Evolutionary conservation across 2,888 invertebrate species (phyloP).

Genomic region (Drymonia ruficornis): DNA sequence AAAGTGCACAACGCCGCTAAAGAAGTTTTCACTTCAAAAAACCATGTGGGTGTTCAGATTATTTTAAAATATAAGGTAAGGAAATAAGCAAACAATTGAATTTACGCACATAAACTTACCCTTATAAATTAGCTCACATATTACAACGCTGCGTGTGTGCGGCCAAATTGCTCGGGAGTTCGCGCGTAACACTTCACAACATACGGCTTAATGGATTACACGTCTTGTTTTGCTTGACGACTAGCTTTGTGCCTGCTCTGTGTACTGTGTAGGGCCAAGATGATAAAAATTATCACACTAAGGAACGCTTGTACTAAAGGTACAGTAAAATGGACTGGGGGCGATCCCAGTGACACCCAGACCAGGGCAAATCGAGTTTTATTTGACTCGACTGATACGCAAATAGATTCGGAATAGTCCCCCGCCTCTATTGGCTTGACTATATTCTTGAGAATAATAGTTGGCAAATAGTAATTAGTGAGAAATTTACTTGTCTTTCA

Average conservation of each 20-base stretch:
- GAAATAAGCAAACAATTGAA: too few species aligned
- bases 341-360: too few species aligned
- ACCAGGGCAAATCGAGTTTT: slow-evolving; percentile 60
- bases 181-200: slow-evolving; percentile 38
- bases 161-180: slow-evolving; percentile 47
- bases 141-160: slow-evolving; percentile 15
- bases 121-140: slow-evolving; percentile 17
- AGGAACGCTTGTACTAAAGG: too few species aligned
- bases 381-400: slow-evolving; percentile 63
- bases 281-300: too few species aligned
- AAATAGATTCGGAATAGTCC: slow-evolving; percentile 57
- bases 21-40: too few species aligned
- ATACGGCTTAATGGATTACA: slow-evolving; percentile 51
- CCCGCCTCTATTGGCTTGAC: slow-evolving; percentile 19
- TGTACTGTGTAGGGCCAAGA: slow-evolving; percentile 7
- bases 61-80: too few species aligned
- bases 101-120: too few species aligned
- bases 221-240: slow-evolving; percentile 39
- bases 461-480: neutral
- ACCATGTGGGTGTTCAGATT: too few species aligned
- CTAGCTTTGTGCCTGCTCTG: slow-evolving; percentile 25
- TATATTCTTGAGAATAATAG: neutral
- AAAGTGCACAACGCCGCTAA: too few species aligned
- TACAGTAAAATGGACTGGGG: too few species aligned
- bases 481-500: neutral